phyloP scores from a whole-genome alignment of 2,797 vertebrate species.

The Molothrus ater region DNA sequence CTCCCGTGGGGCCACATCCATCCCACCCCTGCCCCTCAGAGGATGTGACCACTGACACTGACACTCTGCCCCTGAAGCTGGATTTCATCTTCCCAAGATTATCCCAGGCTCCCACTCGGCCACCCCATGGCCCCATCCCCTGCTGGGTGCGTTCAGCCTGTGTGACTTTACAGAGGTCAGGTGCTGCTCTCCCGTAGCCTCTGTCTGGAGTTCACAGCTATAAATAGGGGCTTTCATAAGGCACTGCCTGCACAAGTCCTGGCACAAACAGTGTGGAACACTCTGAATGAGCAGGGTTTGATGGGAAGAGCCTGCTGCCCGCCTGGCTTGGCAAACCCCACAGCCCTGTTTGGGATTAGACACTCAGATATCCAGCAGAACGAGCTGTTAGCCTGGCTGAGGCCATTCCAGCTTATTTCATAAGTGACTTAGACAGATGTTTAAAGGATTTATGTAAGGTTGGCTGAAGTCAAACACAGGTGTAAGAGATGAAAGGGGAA shows the following conservation, averaged over 20 bases:
- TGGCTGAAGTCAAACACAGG: slow-evolving; percentile 79
- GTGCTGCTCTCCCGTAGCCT: not conserved
- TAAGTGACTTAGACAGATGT: slow-evolving; percentile 77
- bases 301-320: slow-evolving; percentile 50
- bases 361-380: slow-evolving; percentile 39
- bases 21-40: not conserved
- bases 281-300: slow-evolving; percentile 55
- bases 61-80: not conserved
- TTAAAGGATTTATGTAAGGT: slow-evolving; percentile 77
- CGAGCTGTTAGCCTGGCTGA: slow-evolving; percentile 70
- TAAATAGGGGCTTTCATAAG: slow-evolving; percentile 41
- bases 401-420: slow-evolving; percentile 70
- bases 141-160: not conserved
- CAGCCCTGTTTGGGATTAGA: slow-evolving; percentile 65
- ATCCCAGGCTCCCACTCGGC: not conserved
- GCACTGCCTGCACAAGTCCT: slow-evolving; percentile 28
- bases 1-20: not conserved
- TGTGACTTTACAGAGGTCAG: not conserved
- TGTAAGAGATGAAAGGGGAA: slow-evolving; percentile 80
- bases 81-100: not conserved
- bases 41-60: not conserved
- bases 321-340: slow-evolving; percentile 55
- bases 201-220: not conserved
- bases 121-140: rapidly evolving
- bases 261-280: slow-evolving; percentile 26